Evolutionary conservation across 2,797 vertebrate species (phyloP), one percentile per base, ranked within the genome.

Genomic region (Arvicola amphibius): DNA sequence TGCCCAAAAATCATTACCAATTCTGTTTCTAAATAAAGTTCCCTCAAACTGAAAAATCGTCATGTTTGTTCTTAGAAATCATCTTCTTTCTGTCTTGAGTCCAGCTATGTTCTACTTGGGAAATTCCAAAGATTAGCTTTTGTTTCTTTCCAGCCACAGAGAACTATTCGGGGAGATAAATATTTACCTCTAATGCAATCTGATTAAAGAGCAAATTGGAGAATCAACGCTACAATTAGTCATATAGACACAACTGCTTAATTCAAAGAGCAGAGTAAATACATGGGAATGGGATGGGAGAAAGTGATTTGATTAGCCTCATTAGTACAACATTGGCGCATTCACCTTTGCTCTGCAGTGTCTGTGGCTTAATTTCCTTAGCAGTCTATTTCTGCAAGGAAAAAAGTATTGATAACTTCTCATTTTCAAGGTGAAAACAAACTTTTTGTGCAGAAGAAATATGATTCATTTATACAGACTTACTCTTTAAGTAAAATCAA

Each of bases 191-290:
- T 88, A 97, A 87, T 91, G 92, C 85, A 95, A 92, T 98, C 79
- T 97, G 97, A 98, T 96, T 97, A 97, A 96, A 97, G 56, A 8
- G 83, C 87, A 98, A 98, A 97, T 98, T 98, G 94, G 90, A 98
- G 98, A 98, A 98, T 98, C 97, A 97, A 96, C 97, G 95, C 93
- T 97, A 85, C 97, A 97, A 98, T 98, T 98, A 98, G 92, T 94
- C 96, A 89, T 98, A 97, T 98, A 98, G 98, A 97, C 97, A 98
- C 37, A 97, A 98, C 96, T 96, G 95, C 98, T 98, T 98, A 97
- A 98, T 97, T 98, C 97, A 93, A 97, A 98, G 96, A 97, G 94
- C 91, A 98, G 90, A 96, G 85, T 98, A 98, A 98, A 98, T 97
- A 98, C 88, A n/a, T 79, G 91, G 96, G 92, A 98, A 98, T 97